A percentile compares a stretch with the other conserved stretches of the same genome.
These are phyloP conservation scores for Trachops cirrhosus DNA, from an alignment of 2,797 vertebrate genomes.

Conservation along the genomic window DNA sequence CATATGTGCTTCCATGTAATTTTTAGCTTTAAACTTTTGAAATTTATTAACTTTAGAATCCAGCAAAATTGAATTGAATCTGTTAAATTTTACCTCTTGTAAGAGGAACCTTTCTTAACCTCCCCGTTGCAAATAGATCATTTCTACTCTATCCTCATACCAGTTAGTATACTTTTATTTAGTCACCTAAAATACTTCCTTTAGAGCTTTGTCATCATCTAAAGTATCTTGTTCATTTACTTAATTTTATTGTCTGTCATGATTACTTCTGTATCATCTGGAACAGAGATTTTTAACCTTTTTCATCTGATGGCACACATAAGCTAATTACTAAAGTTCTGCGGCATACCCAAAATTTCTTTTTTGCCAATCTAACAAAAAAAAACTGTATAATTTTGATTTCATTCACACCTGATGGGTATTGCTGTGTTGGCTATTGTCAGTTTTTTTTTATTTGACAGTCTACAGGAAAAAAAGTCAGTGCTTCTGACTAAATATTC, in stretches of 20 bases:
- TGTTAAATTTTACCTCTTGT: not conserved
- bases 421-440: not conserved
- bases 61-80: not conserved
- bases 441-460: not conserved
- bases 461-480: not conserved
- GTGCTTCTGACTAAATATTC: not conserved
- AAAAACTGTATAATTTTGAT: not conserved
- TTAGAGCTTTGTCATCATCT: not conserved
- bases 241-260: not conserved
- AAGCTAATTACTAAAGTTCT: not conserved
- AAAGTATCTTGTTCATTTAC: not conserved
- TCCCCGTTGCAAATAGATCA: not conserved
- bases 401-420: not conserved
- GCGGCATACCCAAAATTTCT: not conserved
- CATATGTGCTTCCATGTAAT: not conserved
- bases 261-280: not conserved
- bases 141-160: not conserved
- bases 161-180: not conserved
- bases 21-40: conserved; percentile 28
- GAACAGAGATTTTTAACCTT: not conserved
- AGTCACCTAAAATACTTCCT: not conserved
- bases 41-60: not conserved
- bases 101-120: not conserved
- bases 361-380: not conserved
- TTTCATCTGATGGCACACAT: not conserved